Conservation (phyloP, 2,888 invertebrate species). For the Drosophila nigritarsus region DNA sequence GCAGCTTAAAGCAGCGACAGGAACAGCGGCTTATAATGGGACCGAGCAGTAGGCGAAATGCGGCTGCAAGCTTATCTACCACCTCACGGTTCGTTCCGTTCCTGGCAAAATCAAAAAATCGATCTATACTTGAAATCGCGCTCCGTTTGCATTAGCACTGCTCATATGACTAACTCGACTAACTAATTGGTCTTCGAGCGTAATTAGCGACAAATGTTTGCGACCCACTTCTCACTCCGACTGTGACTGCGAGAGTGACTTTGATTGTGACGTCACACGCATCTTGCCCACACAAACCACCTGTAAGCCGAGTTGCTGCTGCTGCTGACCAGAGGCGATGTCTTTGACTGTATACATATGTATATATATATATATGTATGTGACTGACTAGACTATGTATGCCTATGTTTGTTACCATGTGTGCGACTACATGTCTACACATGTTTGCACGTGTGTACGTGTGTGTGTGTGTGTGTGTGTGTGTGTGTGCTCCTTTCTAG, state of each 20-base stretch:
- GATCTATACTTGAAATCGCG: background rate
- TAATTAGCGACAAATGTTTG: slow-evolving; percentile 1
- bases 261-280: background rate
- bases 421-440: slow-evolving; percentile 11
- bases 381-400: slow-evolving; percentile 9
- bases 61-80: slow-evolving; percentile 2
- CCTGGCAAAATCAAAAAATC: background rate
- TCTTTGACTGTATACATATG: slow-evolving; percentile 15
- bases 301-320: slow-evolving; percentile 40
- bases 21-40: slow-evolving; percentile 9
- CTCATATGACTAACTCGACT: background rate
- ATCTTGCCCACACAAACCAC: slow-evolving; percentile 35
- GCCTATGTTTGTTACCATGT: slow-evolving; percentile 18
- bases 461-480: slow-evolving; percentile 4
- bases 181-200: slow-evolving; percentile 8
- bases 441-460: background rate
- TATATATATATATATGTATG: background rate
- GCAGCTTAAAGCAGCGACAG: background rate
- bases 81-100: slow-evolving; percentile 6
- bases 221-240: background rate
- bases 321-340: slow-evolving; percentile 24
- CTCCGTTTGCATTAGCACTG: background rate
- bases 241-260: background rate
- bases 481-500: background rate
- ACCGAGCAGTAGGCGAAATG: background rate